A percentile compares a stretch with the other conserved stretches of the same genome.
Conservation (phyloP, 2,888 invertebrate species). For the Globia sparganii region DNA sequence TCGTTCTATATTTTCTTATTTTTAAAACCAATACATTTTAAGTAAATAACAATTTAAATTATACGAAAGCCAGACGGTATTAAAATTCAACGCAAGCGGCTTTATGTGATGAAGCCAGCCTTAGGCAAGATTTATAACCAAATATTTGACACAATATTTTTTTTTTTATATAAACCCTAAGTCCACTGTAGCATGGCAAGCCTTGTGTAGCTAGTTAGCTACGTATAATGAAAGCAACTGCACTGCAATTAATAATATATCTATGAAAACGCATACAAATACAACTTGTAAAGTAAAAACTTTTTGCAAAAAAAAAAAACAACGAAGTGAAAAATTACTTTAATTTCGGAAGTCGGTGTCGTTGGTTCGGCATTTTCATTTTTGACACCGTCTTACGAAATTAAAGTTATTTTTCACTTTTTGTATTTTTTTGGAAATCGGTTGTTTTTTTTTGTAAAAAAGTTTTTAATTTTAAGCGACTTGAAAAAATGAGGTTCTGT, state of each 20-base stretch:
- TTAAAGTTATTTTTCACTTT: too few species aligned
- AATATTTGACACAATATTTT: too few species aligned
- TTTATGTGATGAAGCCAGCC: background rate
- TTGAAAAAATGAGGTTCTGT: too few species aligned
- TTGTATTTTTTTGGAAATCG: too few species aligned
- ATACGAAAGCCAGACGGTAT: constrained; percentile 36
- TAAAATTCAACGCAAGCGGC: constrained; percentile 33
- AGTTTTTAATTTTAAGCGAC: too few species aligned
- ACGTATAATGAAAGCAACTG: background rate
- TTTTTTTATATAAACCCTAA: accelerated
- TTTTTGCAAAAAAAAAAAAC: too few species aligned
- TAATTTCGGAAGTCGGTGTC: too few species aligned
- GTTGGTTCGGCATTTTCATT: too few species aligned
- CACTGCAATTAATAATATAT: background rate
- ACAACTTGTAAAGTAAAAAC: too few species aligned
- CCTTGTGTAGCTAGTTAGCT: background rate
- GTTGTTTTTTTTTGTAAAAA: too few species aligned
- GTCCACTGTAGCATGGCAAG: background rate
- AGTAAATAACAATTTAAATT: constrained; percentile 48
- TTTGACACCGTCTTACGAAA: too few species aligned
- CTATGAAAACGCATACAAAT: background rate
- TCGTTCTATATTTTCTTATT: constrained; percentile 55
- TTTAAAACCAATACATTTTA: constrained; percentile 59
- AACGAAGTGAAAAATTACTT: too few species aligned
- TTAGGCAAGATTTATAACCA: background rate